phyloP scores from a whole-genome alignment of 2,888 invertebrate species.

The Coecobrya sp. region DNA sequence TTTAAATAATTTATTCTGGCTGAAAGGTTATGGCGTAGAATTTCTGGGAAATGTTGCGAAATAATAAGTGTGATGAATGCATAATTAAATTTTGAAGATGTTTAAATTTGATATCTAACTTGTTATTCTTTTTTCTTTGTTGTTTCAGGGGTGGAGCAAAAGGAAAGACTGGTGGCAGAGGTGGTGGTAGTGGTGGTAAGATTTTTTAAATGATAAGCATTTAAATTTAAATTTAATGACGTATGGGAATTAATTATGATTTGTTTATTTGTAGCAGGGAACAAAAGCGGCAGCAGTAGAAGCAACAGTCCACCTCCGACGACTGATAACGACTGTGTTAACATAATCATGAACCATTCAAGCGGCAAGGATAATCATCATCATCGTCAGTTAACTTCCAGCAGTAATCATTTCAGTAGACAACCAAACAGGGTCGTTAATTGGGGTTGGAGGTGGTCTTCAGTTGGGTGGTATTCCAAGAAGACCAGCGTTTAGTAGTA shows the following conservation, averaged over 20 bases:
- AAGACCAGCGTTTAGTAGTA: slow-evolving; percentile 64
- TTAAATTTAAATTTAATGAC: too few relatives aligned
- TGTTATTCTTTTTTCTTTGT: slow-evolving; percentile 40
- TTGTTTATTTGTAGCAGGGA: not conserved
- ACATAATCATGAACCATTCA: slow-evolving; percentile 25
- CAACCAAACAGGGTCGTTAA: slow-evolving; percentile 33
- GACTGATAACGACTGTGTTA: slow-evolving; percentile 44
- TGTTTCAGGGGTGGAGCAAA: slow-evolving; percentile 69
- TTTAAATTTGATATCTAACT: too few relatives aligned
- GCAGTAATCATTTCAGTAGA: slow-evolving; percentile 59
- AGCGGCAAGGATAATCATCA: slow-evolving; percentile 60
- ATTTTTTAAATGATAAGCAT: not conserved
- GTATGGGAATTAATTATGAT: too few relatives aligned
- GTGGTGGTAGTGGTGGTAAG: slow-evolving; percentile 59
- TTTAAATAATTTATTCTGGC: too few relatives aligned
- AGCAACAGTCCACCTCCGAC: not conserved
- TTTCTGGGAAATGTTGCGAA: too few relatives aligned
- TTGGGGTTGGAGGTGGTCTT: slow-evolving; percentile 3
- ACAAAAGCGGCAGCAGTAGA: not conserved
- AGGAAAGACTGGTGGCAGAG: slow-evolving; percentile 63
- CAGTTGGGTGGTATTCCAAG: slow-evolving; percentile 72
- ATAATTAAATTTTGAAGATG: too few relatives aligned
- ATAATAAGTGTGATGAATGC: too few relatives aligned
- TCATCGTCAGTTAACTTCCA: not conserved
- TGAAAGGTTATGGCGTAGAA: too few relatives aligned